Evolutionary conservation across 2,888 invertebrate species (phyloP).

Genomic region (Pelosia muscerda): DNA sequence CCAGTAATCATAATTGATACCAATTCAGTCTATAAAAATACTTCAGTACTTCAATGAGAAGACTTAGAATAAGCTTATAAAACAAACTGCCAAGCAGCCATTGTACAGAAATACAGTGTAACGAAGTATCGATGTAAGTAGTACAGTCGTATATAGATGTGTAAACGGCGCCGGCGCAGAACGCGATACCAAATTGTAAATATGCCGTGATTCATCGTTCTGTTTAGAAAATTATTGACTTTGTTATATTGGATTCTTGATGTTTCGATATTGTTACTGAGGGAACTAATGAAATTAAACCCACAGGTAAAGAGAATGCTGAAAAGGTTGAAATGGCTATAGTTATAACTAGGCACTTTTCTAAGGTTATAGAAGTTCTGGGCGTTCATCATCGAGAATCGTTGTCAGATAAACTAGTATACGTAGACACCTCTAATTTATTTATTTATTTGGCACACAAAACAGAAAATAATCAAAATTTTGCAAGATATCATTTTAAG

Average conservation of each 20-base stretch:
- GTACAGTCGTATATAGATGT: conserved; percentile 46
- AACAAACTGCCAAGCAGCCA: conserved; percentile 13
- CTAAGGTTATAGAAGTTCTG: not conserved
- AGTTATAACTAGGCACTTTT: not conserved
- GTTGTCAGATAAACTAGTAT: not conserved
- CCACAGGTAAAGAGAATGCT: not conserved
- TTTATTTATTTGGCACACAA: too few relatives aligned
- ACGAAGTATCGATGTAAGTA: conserved; percentile 41
- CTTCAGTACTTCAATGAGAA: conserved; percentile 11
- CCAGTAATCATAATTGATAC: not conserved
- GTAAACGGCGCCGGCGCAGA: conserved; percentile 50
- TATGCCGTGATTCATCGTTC: conserved; percentile 63
- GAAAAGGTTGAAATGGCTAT: not conserved
- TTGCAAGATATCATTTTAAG: too few relatives aligned
- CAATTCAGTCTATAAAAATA: not conserved
- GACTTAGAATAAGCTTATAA: conserved; percentile 6
- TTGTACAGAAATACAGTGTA: conserved; percentile 46
- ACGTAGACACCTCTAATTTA: not conserved
- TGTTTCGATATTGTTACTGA: conserved; percentile 27
- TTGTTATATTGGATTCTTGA: conserved; percentile 41
- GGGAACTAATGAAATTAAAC: not conserved
- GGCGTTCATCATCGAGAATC: not conserved
- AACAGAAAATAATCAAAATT: too few relatives aligned
- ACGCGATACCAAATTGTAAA: conserved; percentile 52
- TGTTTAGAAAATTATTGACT: conserved; percentile 64